Percentiles rank a stretch among this genome's conserved stretches.
These are phyloP conservation scores for Scatophagus argus DNA, from an alignment of 2,113 vertebrate genomes.

Conservation along the genomic window DNA sequence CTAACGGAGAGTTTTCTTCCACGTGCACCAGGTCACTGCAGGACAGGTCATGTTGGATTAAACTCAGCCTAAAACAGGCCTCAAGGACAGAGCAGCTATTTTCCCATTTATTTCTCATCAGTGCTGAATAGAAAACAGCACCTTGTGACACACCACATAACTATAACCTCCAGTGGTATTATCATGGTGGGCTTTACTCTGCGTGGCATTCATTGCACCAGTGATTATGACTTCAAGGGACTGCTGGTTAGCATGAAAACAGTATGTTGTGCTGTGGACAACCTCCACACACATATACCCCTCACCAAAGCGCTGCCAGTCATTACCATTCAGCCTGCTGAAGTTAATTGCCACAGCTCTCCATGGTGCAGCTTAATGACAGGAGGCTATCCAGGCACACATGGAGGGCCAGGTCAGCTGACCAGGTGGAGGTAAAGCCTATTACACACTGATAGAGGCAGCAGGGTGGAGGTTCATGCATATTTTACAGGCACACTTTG, in stretches of 20 bases:
- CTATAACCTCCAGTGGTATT: constrained; percentile 14
- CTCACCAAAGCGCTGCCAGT: constrained; percentile 26
- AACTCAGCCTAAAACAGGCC: constrained; percentile 13
- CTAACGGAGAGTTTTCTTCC: neutral
- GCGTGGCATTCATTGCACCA: constrained; percentile 6
- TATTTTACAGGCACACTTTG: constrained; percentile 6
- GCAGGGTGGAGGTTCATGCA: neutral
- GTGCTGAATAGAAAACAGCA: constrained; percentile 3
- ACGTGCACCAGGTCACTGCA: neutral
- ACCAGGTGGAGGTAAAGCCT: constrained; percentile 8
- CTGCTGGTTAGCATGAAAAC: constrained; percentile 15
- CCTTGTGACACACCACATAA: neutral
- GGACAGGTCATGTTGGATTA: constrained; percentile 31
- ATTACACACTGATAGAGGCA: constrained; percentile 8
- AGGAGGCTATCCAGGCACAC: constrained; percentile 32
- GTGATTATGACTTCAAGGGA: constrained; percentile 26
- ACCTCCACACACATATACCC: neutral
- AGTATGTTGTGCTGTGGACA: neutral
- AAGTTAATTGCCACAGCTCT: constrained; percentile 52
- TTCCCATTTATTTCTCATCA: constrained; percentile 16
- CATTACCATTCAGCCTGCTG: constrained; percentile 51
- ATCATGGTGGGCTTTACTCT: constrained; percentile 22
- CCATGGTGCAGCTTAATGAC: constrained; percentile 58
- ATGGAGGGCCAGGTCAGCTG: constrained; percentile 38
- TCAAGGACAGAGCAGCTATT: neutral